Base-by-base conservation (phyloP, 2,113 vertebrate species). In the Pungitius pungitius region DNA sequence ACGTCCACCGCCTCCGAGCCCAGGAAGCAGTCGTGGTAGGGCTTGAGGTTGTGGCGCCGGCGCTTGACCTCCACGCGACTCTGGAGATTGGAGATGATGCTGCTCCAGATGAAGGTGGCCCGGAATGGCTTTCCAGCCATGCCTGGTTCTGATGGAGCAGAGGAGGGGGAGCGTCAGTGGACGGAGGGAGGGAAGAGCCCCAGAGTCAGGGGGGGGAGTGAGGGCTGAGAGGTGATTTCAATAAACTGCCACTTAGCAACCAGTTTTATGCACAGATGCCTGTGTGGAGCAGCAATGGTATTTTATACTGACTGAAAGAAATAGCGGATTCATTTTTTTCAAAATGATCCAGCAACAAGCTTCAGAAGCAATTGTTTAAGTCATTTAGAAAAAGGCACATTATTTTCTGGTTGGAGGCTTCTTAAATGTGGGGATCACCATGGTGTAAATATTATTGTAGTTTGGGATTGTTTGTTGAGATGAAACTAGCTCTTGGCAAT, bases 1-100 rank as follows among this genome's bases (percentile, higher is more conserved):
- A 96, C 95, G 3, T 99, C 97, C 81, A 98, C 98, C 0, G 97
- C 98, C 42, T 99, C 96, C 0, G 97, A 98, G 11, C 98, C 98
- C 57, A 98, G 92, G 66, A 99, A 99, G 60, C 97, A 99, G 93
- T 97, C 94, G 0, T 95, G 91, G 84, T 99, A 94, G 26, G 92
- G 94, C 87, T 96, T 98, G 12, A 99, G 92, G 85, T 96, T 96
- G 83, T 99, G 96, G 35, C 96, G 94, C 18, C 96, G 94, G 33
- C 93, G 95, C 68, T 98, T 99, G 52, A 99, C 97, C 84, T 97
- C 95, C 86, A 99, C 97, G 13, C 93, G 92, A 17, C 92, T 88
- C 8, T 96, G 95, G 22, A 99, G 96, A 14, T 96, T 92, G 18
- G 88, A 91, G 90, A 99, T 97, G 73, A 99, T 98, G 91, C 95